Conservation (phyloP, 37 sponge, comb jelly and placozoan species). For the Crambe crambe region DNA sequence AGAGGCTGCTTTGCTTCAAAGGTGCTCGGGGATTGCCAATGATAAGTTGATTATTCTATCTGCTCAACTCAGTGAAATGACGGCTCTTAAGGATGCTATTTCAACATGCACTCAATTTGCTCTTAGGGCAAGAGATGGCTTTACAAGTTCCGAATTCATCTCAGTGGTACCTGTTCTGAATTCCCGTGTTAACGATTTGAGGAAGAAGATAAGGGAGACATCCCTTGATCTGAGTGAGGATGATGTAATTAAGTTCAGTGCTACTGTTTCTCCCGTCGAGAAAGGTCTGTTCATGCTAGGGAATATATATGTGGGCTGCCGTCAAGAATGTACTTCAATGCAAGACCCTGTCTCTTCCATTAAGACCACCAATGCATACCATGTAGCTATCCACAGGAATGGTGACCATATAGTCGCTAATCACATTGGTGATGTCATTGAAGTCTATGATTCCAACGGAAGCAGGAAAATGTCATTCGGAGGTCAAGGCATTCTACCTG, state of each 20-base stretch:
- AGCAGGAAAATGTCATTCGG: not conserved
- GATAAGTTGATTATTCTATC: not conserved
- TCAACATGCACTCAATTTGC: not conserved
- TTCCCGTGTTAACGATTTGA: not conserved
- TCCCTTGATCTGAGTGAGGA: slow-evolving; percentile 11
- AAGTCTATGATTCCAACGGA: not conserved
- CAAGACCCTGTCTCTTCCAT: not conserved
- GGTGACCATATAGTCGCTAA: slow-evolving; percentile 8
- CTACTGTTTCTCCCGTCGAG: not conserved
- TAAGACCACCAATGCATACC: not conserved
- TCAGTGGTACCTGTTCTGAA: slow-evolving; percentile 9
- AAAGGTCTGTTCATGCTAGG: not conserved
- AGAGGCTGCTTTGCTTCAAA: not conserved
- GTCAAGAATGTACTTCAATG: not conserved
- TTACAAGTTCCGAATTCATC: slow-evolving; percentile 1
- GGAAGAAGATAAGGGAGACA: not conserved
- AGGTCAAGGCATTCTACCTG: not conserved
- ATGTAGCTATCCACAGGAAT: slow-evolving; percentile 4
- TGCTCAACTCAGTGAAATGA: not conserved
- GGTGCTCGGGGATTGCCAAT: not conserved
- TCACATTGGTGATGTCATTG: not conserved
- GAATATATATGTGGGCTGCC: not conserved
- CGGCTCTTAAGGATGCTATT: slow-evolving; percentile 9
- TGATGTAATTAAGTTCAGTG: slow-evolving; percentile 1
- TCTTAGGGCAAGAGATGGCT: not conserved